Conservation (phyloP, 2,113 vertebrate species). For the Datnioides undecimradiatus region DNA sequence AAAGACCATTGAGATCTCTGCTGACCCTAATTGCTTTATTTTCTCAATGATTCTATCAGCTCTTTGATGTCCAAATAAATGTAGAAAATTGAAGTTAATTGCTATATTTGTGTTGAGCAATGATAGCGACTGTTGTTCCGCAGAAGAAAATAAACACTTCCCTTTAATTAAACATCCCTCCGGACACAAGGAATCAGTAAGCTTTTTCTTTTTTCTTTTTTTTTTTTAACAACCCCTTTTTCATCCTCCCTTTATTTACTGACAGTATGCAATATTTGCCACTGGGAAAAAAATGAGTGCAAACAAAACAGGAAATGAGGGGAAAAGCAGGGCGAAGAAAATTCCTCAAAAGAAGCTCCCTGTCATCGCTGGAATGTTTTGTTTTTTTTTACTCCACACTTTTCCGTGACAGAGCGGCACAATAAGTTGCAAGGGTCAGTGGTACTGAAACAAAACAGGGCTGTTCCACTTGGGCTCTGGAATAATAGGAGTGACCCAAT, state of each 20-base stretch:
- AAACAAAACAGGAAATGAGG: slow-evolving; percentile 78
- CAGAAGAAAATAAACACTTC: slow-evolving; percentile 82
- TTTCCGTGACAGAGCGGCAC: slow-evolving; percentile 89
- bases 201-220: too few species aligned
- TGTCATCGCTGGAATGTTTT: slow-evolving; percentile 84
- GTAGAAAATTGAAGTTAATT: slow-evolving; percentile 86
- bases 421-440: slow-evolving; percentile 93
- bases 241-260: slow-evolving; percentile 79
- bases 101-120: slow-evolving; percentile 83
- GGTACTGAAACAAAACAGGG: slow-evolving; percentile 90
- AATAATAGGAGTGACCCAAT: slow-evolving; percentile 88
- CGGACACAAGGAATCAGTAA: slow-evolving; percentile 70
- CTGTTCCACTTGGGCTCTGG: slow-evolving; percentile 87
- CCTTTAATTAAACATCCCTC: slow-evolving; percentile 83
- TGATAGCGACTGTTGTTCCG: slow-evolving; percentile 80
- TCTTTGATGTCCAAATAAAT: slow-evolving; percentile 87
- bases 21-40: slow-evolving; percentile 86
- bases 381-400: slow-evolving; percentile 84
- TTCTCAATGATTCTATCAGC: slow-evolving; percentile 81
- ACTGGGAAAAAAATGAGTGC: slow-evolving; percentile 63
- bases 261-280: slow-evolving; percentile 73
- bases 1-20: slow-evolving; percentile 80
- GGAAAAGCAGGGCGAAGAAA: slow-evolving; percentile 72
- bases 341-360: slow-evolving; percentile 83
- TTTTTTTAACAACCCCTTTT: slow-evolving; percentile 74